Evolutionary conservation across 1,140 invertebrate genomes (phyloP).

Genomic region (Penaeus chinensis): DNA sequence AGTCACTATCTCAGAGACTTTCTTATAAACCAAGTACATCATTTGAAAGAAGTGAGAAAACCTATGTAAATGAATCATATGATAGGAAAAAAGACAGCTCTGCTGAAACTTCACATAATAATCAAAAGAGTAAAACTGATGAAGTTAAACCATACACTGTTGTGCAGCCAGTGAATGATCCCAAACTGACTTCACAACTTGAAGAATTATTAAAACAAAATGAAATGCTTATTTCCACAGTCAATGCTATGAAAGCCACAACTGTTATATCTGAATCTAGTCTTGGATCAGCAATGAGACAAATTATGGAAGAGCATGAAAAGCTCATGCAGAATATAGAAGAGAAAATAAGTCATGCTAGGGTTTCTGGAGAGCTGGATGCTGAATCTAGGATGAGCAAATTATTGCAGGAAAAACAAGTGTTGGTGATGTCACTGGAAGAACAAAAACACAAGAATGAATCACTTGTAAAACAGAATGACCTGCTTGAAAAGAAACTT

Average conservation of each 20-base stretch:
- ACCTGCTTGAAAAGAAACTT: constrained; percentile 39
- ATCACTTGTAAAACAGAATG: constrained; percentile 29
- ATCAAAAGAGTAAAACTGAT: background rate
- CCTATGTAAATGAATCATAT: no score
- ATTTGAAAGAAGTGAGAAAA: no score
- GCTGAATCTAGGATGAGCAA: constrained; percentile 7
- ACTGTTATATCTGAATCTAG: constrained; percentile 26
- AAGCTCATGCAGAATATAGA: constrained; percentile 46
- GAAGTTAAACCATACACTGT: background rate
- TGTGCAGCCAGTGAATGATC: background rate
- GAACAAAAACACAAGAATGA: constrained; percentile 36
- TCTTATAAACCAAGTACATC: no score
- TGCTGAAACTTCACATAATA: no score
- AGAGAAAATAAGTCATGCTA: constrained; percentile 24
- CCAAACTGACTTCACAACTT: constrained; percentile 11
- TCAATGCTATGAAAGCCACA: constrained; percentile 38
- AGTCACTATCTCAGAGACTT: no score
- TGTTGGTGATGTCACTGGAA: constrained; percentile 13
- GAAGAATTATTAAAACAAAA: constrained; percentile 32
- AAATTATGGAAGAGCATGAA: constrained; percentile 30
- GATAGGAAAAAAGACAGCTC: no score
- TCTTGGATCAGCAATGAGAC: constrained; percentile 17
- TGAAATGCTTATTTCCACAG: constrained; percentile 8
- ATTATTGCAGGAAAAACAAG: constrained; percentile 36
- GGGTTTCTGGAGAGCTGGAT: background rate